Percentiles rank a stretch among this genome's conserved stretches.
Conservation (phyloP, 1,140 invertebrate genomes). For the Druon quercuslanigerum region DNA sequence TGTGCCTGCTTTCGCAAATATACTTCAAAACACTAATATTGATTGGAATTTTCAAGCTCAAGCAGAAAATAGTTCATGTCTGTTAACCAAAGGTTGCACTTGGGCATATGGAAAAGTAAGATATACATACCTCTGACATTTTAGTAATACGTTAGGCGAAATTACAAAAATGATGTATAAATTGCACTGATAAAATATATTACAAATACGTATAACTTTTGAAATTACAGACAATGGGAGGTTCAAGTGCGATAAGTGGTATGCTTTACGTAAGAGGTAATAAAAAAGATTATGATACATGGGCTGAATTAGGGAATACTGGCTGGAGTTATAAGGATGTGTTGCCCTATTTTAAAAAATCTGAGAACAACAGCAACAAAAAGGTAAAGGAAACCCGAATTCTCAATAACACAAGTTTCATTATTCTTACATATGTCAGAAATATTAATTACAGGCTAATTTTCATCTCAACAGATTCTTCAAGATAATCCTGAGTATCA, state of each 20-base stretch:
- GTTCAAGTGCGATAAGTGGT: slow-evolving; percentile 54
- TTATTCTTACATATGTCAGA: neutral
- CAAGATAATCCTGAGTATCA: slow-evolving; percentile 75
- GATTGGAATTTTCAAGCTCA: slow-evolving; percentile 18
- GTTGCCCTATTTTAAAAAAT: slow-evolving; percentile 79
- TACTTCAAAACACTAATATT: slow-evolving; percentile 16
- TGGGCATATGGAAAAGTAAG: slow-evolving; percentile 14
- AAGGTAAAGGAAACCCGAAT: slow-evolving; percentile 46
- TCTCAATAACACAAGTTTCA: neutral
- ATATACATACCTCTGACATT: neutral
- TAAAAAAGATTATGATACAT: slow-evolving; percentile 80
- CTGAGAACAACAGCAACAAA: slow-evolving; percentile 70
- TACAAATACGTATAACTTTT: neutral
- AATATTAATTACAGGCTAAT: slow-evolving; percentile 7
- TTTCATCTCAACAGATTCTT: slow-evolving; percentile 51
- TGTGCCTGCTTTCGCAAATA: neutral
- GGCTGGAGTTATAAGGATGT: slow-evolving; percentile 82
- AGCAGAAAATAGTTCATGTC: slow-evolving; percentile 8
- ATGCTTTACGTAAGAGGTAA: slow-evolving; percentile 84
- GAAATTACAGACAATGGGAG: slow-evolving; percentile 2
- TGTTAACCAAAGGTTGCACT: neutral
- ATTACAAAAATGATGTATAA: no score
- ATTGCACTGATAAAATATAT: neutral
- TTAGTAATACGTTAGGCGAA: neutral
- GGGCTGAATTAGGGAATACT: slow-evolving; percentile 79